phyloP scores from a whole-genome alignment of 2,797 vertebrate genomes.

The Notolepis coatsorum region DNA sequence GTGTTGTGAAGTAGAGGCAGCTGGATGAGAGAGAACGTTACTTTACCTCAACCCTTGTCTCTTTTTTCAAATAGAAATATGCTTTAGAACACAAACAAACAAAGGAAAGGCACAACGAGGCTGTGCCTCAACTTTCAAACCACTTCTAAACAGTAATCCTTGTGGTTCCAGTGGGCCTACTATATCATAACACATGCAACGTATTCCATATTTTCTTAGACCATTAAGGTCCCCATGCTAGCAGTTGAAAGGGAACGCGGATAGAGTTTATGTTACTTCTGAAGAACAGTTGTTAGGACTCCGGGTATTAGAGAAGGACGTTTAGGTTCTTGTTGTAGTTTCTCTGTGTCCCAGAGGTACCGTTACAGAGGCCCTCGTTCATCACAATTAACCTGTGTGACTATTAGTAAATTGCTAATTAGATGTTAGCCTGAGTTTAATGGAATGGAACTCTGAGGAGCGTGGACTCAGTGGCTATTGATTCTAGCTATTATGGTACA shows the following conservation, averaged over 20 bases:
- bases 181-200: too few species aligned
- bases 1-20: too few species aligned
- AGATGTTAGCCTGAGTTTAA: slow-evolving; percentile 57
- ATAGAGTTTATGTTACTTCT: slow-evolving; percentile 23
- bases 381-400: slow-evolving; percentile 72
- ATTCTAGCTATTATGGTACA: slow-evolving; percentile 36
- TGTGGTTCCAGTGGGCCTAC: too few species aligned
- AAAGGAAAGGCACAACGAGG: not conserved
- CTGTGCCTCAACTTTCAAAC: not conserved
- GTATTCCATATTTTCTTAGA: too few species aligned
- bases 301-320: slow-evolving; percentile 29
- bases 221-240: too few species aligned
- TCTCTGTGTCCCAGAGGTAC: slow-evolving; percentile 40
- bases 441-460: slow-evolving; percentile 52
- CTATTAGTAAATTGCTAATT: slow-evolving; percentile 66
- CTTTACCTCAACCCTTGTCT: too few species aligned
- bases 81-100: too few species aligned
- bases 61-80: too few species aligned
- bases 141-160: not conserved
- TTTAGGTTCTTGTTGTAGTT: too few species aligned
- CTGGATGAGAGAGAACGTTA: too few species aligned
- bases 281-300: slow-evolving; percentile 20
- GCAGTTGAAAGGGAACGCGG: not conserved
- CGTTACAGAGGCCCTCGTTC: slow-evolving; percentile 55
- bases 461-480: slow-evolving; percentile 45